Evolutionary conservation across 2,797 vertebrate species (phyloP).

Genomic region (Fistularia tabacaria): DNA sequence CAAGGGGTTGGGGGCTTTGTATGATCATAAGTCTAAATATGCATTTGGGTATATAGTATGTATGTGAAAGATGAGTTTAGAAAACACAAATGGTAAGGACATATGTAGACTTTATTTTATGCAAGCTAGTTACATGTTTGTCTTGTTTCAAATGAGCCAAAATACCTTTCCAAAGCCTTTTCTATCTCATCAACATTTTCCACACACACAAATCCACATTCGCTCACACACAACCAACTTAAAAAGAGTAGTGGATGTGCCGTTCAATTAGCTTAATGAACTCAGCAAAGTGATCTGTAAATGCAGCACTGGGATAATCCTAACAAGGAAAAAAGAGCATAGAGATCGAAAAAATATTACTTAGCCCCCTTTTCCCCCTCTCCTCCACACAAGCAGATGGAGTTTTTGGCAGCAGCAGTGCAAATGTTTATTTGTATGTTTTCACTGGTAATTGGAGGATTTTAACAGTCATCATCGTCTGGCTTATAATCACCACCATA

Average conservation of each 20-base stretch:
- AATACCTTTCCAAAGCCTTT: slow-evolving; percentile 46
- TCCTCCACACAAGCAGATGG: slow-evolving; percentile 82
- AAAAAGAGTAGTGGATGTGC: slow-evolving; percentile 77
- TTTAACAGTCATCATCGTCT: slow-evolving; percentile 82
- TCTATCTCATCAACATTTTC: slow-evolving; percentile 24
- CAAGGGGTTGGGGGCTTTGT: slow-evolving; percentile 46
- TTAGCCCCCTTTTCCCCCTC: slow-evolving; percentile 74
- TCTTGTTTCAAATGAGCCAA: slow-evolving; percentile 60
- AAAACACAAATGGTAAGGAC: slow-evolving; percentile 38
- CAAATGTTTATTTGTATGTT: slow-evolving; percentile 91
- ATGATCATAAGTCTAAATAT: slow-evolving; percentile 51
- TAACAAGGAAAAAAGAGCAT: slow-evolving; percentile 65
- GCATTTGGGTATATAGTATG: slow-evolving; percentile 14
- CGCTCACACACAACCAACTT: slow-evolving; percentile 59
- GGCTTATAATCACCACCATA: slow-evolving; percentile 83
- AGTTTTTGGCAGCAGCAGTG: slow-evolving; percentile 85
- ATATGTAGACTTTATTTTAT: slow-evolving; percentile 39
- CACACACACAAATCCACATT: slow-evolving; percentile 11
- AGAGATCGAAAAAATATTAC: slow-evolving; percentile 78
- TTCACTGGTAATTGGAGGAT: slow-evolving; percentile 85
- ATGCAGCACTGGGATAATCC: slow-evolving; percentile 85
- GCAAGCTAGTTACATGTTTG: not conserved
- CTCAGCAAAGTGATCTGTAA: slow-evolving; percentile 81
- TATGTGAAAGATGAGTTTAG: slow-evolving; percentile 30
- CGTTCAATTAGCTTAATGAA: slow-evolving; percentile 84